phyloP scores from a whole-genome alignment of 2,113 vertebrate genomes.

The Xenopus borealis region DNA sequence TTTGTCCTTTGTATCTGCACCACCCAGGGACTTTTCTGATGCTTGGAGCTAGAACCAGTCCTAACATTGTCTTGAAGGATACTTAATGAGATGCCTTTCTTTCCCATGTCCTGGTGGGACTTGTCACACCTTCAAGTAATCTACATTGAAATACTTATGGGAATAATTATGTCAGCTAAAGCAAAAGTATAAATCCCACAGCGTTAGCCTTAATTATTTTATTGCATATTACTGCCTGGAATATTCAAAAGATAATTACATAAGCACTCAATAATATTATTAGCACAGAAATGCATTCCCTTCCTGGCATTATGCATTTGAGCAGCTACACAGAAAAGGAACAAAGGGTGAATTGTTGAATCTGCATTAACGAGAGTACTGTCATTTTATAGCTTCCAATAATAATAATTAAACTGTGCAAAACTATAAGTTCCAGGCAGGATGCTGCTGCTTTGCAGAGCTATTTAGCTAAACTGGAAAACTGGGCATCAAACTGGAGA shows the following conservation, averaged over 20 bases:
- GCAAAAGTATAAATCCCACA: conserved; percentile 31
- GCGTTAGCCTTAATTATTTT: conserved; percentile 21
- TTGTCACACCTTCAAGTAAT: not conserved
- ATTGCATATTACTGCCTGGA: conserved; percentile 33
- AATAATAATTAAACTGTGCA: too few relatives aligned
- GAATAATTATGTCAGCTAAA: conserved; percentile 35
- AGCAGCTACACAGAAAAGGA: not conserved
- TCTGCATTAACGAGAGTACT: too few relatives aligned
- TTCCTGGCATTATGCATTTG: conserved; percentile 15
- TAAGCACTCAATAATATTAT: conserved; percentile 24
- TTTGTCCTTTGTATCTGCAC: too few relatives aligned
- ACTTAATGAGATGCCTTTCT: not conserved
- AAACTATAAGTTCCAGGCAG: too few relatives aligned
- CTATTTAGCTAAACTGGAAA: too few relatives aligned
- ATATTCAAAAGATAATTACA: conserved; percentile 30
- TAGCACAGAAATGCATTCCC: conserved; percentile 13
- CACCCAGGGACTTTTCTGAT: not conserved
- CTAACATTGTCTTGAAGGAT: too few relatives aligned
- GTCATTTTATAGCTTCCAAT: too few relatives aligned
- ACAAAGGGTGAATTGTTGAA: too few relatives aligned
- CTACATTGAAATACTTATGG: conserved; percentile 8
- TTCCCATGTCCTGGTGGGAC: conserved; percentile 8
- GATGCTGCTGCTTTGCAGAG: too few relatives aligned
- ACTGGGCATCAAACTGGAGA: too few relatives aligned
- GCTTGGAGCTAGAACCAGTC: not conserved